A percentile compares a stretch with the other conserved stretches of the same genome.
These are phyloP conservation scores for Anhinga rufa DNA, from an alignment of 2,113 vertebrate species.

Conservation along the genomic window DNA sequence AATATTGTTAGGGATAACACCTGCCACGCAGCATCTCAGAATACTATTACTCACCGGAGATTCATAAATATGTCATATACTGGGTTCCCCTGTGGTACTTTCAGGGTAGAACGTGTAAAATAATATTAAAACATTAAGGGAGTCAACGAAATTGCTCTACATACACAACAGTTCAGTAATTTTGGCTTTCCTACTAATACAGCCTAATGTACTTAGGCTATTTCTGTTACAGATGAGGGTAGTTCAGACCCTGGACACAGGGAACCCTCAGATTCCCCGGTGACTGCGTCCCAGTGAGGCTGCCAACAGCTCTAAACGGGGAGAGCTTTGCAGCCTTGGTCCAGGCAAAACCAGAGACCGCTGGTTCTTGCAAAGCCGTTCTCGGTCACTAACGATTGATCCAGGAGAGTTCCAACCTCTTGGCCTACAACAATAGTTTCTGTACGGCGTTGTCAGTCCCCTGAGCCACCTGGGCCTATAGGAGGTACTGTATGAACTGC, in stretches of 20 bases:
- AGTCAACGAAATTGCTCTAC: neutral
- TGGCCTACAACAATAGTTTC: neutral
- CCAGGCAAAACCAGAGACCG: neutral
- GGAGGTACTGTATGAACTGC: neutral
- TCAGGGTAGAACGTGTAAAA: neutral
- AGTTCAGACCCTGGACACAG: neutral
- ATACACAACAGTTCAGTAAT: neutral
- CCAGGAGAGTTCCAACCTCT: neutral
- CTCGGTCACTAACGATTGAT: neutral
- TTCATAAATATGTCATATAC: neutral
- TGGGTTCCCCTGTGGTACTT: neutral
- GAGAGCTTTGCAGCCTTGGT: neutral
- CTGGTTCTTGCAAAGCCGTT: neutral
- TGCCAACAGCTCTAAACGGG: neutral
- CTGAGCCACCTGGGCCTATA: neutral
- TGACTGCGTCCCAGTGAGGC: neutral
- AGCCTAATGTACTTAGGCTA: accelerated
- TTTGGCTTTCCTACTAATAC: neutral
- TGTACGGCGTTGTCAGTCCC: neutral
- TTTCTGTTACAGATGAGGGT: neutral
- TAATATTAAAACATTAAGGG: neutral
- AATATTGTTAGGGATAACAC: neutral
- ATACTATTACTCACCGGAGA: neutral
- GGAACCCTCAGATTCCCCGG: accelerated
- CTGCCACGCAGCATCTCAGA: neutral